Evolutionary conservation across 2,888 invertebrate genomes (phyloP).

Genomic region (Drosophila algonquin): DNA sequence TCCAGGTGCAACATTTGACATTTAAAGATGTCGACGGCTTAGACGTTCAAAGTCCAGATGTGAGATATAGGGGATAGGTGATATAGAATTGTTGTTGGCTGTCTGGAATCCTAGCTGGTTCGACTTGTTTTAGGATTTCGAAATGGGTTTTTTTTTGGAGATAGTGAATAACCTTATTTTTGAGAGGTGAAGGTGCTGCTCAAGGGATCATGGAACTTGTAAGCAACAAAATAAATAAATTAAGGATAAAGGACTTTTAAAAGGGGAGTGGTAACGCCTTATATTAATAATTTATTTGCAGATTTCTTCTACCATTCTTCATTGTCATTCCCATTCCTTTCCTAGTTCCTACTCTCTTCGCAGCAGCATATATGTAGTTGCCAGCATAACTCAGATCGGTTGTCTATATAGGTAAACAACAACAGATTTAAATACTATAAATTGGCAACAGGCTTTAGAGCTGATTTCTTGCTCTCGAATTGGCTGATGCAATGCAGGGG

Average conservation of each 20-base stretch:
- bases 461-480: slow-evolving; percentile 59
- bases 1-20: slow-evolving; percentile 53
- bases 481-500: slow-evolving; percentile 83
- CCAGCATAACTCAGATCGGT: slow-evolving; percentile 22
- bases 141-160: not conserved
- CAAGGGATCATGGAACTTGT: too few relatives aligned
- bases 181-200: too few relatives aligned
- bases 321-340: too few relatives aligned
- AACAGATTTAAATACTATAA: slow-evolving; percentile 50
- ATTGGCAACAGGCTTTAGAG: slow-evolving; percentile 59
- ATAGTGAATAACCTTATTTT: not conserved
- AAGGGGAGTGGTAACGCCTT: too few relatives aligned
- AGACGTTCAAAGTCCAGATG: slow-evolving; percentile 59
- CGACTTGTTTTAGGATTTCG: not conserved
- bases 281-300: too few relatives aligned
- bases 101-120: slow-evolving; percentile 4
- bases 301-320: too few relatives aligned
- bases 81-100: not conserved
- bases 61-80: not conserved
- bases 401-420: slow-evolving; percentile 18
- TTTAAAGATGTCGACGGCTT: slow-evolving; percentile 38
- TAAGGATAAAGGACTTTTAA: too few relatives aligned
- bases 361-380: too few relatives aligned
- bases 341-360: not conserved
- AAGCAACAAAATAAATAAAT: too few relatives aligned